These are phyloP conservation scores for Oxytorus armatus DNA, from an alignment of 2,888 invertebrate species.

Conservation along the genomic window DNA sequence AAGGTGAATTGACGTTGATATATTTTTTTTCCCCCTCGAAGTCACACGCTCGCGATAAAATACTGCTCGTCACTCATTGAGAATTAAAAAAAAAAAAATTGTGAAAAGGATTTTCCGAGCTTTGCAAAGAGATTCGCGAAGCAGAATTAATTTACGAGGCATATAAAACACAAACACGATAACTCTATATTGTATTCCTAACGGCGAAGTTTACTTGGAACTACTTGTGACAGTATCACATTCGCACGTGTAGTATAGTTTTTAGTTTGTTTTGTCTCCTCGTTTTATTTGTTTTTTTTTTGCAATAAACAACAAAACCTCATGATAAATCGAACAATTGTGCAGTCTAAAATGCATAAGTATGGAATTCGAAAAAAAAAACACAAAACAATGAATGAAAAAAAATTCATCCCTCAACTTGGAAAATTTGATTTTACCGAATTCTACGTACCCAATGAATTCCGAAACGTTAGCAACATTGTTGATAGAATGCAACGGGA, in stretches of 20 bases:
- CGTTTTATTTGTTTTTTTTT: no score
- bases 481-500: constrained; percentile 29
- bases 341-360: neutral
- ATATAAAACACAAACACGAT: neutral
- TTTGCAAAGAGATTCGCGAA: constrained; percentile 1
- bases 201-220: no score
- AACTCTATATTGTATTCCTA: neutral
- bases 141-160: constrained; percentile 24
- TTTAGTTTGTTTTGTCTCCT: no score
- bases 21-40: neutral
- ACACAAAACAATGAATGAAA: neutral
- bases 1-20: neutral
- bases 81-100: neutral
- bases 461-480: constrained; percentile 27
- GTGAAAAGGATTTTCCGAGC: constrained; percentile 13
- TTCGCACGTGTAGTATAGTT: no score
- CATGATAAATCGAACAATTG: no score
- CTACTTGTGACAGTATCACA: no score
- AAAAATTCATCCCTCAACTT: neutral
- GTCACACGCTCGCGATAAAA: constrained; percentile 3
- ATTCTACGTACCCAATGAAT: neutral
- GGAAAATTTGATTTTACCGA: neutral
- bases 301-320: no score
- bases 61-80: constrained; percentile 17
- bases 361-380: neutral